Evolutionary conservation across 2,888 invertebrate species (phyloP), one percentile per base, ranked within the genome.

Genomic region (Agapostemon virescens): DNA sequence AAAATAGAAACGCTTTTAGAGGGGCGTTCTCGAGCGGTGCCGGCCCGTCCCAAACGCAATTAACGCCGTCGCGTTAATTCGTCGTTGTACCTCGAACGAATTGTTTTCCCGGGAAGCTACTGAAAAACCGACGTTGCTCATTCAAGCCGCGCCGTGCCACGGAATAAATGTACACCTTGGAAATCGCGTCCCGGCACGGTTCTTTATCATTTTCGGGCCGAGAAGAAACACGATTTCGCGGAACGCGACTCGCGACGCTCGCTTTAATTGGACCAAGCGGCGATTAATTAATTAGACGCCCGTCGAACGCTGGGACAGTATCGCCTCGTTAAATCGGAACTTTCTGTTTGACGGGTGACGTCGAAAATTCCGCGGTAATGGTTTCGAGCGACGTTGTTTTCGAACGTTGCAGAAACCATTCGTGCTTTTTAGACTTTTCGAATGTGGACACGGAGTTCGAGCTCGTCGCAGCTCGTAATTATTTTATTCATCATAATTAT

Each of bases 31-130:
- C 42, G 63, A 55, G 1, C 30, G 38, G 67, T 61, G 30, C 66
- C 45, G 55, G 23, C 17, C 63, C 38, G 80, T 58, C 61, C 74
- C 74, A 75, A 79, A 75, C 61, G 74, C 68, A 79, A 75, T 79
- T 79, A 74, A 72, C 69, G 15, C 49, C 55, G 69, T 49, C 63
- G 64, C 49, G 79, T 75, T 78, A 58, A 70, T 80, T 73, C 64
- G 72, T 40, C 74, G 74, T 73, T 69, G 74, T 61, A 49, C 69
- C 20, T 15, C 70, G 70, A 61, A 61, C 78, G 67, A 78, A 74
- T 70, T 74, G 79, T 74, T 80, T 74, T 42, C 67, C 40, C 40
- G 49, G 77, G 36, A 70, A 78, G 69, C 52, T 61, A 61, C 36
- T 23, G 70, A 30, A 70, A 78, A 55, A 66, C 66, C 73, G 70